Evolutionary conservation across 1,140 invertebrate genomes (phyloP).

Genomic region (Drosophila busckii): DNA sequence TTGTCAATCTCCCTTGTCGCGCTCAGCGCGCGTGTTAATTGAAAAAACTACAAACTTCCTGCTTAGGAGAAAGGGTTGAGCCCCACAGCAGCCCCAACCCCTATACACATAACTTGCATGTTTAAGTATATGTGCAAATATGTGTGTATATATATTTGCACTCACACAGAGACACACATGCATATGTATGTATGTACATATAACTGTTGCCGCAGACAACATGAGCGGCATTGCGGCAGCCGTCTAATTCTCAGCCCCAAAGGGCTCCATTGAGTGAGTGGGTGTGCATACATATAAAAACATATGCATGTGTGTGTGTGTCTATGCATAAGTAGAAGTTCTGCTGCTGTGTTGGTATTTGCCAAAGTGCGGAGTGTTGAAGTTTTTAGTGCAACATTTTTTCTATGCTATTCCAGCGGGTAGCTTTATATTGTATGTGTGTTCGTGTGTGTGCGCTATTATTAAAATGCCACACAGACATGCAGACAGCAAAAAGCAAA

Average conservation of each 20-base stretch:
- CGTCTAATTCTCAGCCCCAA: constrained; percentile 27
- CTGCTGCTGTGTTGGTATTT: constrained; percentile 57
- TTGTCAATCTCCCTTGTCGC: constrained; percentile 3
- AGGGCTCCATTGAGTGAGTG: constrained; percentile 9
- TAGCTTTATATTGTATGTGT: constrained; percentile 60
- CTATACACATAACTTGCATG: not conserved
- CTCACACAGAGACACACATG: too few relatives aligned
- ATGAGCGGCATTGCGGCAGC: constrained; percentile 70
- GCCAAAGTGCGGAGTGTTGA: constrained; percentile 65
- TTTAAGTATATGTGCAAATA: too few relatives aligned
- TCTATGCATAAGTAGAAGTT: constrained; percentile 53
- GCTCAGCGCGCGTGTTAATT: constrained; percentile 39
- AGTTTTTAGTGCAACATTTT: constrained; percentile 74
- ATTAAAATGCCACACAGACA: constrained; percentile 55
- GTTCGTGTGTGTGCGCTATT: constrained; percentile 46
- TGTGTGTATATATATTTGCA: not conserved
- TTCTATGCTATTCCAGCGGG: constrained; percentile 53
- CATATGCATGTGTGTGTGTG: constrained; percentile 9
- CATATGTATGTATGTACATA: not conserved
- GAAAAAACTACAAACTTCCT: constrained; percentile 70
- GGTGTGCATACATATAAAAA: not conserved
- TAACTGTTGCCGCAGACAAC: constrained; percentile 74
- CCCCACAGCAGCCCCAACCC: not conserved
- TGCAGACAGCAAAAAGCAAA: constrained; percentile 23
- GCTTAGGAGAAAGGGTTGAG: constrained; percentile 28